Base-by-base conservation (phyloP, 2,888 invertebrate species). In the Mactromeris polynyma region DNA sequence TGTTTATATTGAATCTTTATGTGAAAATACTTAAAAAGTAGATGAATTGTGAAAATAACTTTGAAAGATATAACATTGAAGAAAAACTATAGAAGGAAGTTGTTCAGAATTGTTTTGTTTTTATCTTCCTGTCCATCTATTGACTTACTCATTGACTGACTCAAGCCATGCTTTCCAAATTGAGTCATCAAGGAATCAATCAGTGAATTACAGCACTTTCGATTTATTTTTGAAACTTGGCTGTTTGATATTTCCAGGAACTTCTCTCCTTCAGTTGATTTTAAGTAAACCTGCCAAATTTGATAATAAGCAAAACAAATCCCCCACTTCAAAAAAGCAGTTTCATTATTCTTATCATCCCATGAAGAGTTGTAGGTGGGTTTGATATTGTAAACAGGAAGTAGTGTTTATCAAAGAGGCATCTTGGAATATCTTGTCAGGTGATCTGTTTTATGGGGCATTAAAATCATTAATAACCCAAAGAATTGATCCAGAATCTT, bases 361-460 rank as follows among this genome's bases (percentile, higher is more conserved):
- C 6, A 54, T 26, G 21, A 36, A 54, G 21, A 54, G 38, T 81
- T 69, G 82, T 82, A 82, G 82, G 69, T 40, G 82, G 81, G 54
- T 58, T 81, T 58, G 31, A 40, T 17, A 17, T 33, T 38, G 33
- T 83, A 73, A 73, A 83, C 83, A 83, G 83, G 83, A 83, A 83
- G 33, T 42, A 4, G 31, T 69, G 69, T 83, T 83, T 69, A 58
- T 83, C 73, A 11, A 19, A 31, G 46, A 83, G 31, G 73, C 33
- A 73, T 73, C 31, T 33, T 69, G 46, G 33, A 17, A 69, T 46
- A 83, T 73, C 21, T 31, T 19, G 42, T 26, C 42, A 42, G 26
- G 17, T 40, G 79, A 73, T 73, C 73, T 73, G 73, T 73, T 73
- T 73, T 64, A 2, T 73, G 17, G 33, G 36, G 73, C 36, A 73